Percentiles rank a stretch among this genome's conserved stretches.
Conservation (phyloP, 2,113 vertebrate species). For the Limnothrissa miodon region DNA sequence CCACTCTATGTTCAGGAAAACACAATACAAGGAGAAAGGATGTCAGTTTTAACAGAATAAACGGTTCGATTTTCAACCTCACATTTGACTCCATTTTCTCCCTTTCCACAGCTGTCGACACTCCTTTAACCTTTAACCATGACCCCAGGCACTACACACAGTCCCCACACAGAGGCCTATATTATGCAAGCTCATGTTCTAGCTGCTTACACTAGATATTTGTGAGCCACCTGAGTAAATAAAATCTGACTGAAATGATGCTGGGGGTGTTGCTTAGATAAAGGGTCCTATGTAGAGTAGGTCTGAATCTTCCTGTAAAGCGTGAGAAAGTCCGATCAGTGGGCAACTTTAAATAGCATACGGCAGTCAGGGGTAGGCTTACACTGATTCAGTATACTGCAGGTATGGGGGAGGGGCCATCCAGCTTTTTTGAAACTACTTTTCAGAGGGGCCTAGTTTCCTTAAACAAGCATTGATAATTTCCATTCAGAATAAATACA, state of each 20-base stretch:
- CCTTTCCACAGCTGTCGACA: neutral
- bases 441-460: neutral
- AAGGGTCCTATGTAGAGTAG: neutral
- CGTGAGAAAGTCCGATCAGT: neutral
- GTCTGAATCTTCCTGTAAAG: neutral
- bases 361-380: conserved; percentile 29
- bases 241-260: neutral
- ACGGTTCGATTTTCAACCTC: conserved; percentile 33
- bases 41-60: conserved; percentile 42
- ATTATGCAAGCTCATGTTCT: neutral
- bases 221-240: neutral
- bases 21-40: conserved; percentile 11
- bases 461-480: too few relatives aligned
- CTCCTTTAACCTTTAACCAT: neutral
- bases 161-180: neutral
- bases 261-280: neutral
- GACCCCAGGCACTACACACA: neutral
- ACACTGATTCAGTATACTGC: conserved; percentile 31
- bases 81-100: neutral
- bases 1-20: conserved; percentile 26
- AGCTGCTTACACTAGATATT: neutral
- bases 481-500: too few relatives aligned
- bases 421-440: neutral
- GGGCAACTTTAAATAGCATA: conserved; percentile 45
- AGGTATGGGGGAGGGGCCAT: conserved; percentile 5